Base-by-base conservation (phyloP, 2,797 vertebrate genomes). In the Hylomyscus alleni region DNA sequence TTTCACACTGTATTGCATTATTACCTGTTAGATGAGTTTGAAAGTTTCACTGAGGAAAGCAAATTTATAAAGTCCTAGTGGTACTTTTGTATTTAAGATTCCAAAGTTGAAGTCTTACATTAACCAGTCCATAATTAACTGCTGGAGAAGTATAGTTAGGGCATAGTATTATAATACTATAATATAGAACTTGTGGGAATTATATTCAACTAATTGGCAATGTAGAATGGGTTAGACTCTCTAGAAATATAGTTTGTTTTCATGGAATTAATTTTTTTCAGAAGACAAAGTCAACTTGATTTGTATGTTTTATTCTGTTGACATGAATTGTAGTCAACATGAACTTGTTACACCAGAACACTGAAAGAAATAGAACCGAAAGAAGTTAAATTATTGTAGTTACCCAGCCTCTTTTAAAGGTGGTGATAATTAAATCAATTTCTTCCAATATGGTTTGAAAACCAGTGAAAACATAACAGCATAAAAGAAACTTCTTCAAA, bases 401-500 rank as follows among this genome's bases (percentile, higher is more conserved):
- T 88, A 89, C 93, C 76, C 60, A 96, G 84, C 17, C 2, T 93
- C 85, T 58, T 95, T 96, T 96, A 94, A 85, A 69, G 80, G 26
- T 94, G 4, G 10, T 87, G 44, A 69, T 81, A 91, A 92, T 83
- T 82, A 92, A 60, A 87, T 5, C 26, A 94, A n/a, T 96, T 98
- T 24, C 62, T 37, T 95, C n/a, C 65, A 97, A 95, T 37, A 95
- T 76, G 31, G 92, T 96, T 97, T 97, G 80, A 97, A 98, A 97
- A 96, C 96, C 94, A 95, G 67, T 56, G 94, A 97, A 97, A 98
- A 95, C 65, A 95, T 96, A 98, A 97, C 37, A 73, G 67, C 73
- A 95, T 97, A 89, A 97, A 96, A 98, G 90, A 97, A 97, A 87
- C 69, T 72, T 95, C 93, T 97, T 96, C 97, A 87, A 96, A 98